A percentile compares a stretch with the other conserved stretches of the same genome.
Evolutionary conservation across 2,888 invertebrate genomes (phyloP).

Genomic region (Melanchra persicariae): DNA sequence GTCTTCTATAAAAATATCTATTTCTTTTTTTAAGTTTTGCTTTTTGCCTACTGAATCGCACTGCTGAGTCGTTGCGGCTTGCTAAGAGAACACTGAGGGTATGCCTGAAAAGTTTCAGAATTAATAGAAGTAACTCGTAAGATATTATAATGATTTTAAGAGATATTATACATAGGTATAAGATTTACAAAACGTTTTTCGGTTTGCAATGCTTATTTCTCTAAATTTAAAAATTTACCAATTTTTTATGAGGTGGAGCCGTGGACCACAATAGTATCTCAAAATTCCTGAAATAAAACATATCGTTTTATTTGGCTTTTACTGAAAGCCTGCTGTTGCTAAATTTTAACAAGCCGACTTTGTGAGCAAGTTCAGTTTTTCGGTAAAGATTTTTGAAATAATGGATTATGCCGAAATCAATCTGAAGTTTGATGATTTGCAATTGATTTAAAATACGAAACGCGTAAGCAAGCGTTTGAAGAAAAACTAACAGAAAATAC

Average conservation of each 20-base stretch:
- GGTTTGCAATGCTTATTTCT: background rate
- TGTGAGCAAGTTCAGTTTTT: background rate
- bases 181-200: background rate
- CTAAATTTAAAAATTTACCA: too few relatives aligned
- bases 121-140: too few relatives aligned
- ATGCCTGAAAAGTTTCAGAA: too few relatives aligned
- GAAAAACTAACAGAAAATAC: background rate
- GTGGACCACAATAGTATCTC: too few relatives aligned
- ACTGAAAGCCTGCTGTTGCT: background rate
- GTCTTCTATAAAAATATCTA: background rate
- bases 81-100: too few relatives aligned
- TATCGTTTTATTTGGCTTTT: background rate
- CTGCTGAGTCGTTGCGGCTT: too few relatives aligned
- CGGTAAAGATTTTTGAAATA: background rate
- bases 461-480: background rate
- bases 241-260: background rate
- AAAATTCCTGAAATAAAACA: background rate
- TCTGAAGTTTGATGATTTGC: background rate
- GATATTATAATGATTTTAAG: too few relatives aligned
- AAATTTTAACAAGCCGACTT: background rate
- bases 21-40: background rate
- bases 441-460: background rate
- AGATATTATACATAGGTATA: too few relatives aligned
- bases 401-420: background rate
- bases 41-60: too few relatives aligned